A percentile compares a stretch with the other conserved stretches of the same genome.
phyloP scores from a whole-genome alignment of 2,888 invertebrate species.

The Nephrotoma guestfalica region DNA sequence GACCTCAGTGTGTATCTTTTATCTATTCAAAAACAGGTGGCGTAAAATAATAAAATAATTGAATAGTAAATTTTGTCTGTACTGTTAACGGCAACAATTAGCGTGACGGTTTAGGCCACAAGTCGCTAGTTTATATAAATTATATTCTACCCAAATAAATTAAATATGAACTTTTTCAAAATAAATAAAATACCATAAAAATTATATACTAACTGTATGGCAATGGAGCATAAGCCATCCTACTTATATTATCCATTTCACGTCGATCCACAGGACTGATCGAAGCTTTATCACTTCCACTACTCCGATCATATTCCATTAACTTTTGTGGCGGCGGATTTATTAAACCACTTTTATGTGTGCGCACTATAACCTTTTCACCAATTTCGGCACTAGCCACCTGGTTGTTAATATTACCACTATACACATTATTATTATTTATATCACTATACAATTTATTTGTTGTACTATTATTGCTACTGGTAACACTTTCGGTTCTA shows the following conservation, averaged over 20 bases:
- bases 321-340: background rate
- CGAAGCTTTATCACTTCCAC: background rate
- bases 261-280: background rate
- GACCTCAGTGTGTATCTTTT: too few species aligned
- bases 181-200: too few species aligned
- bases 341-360: background rate
- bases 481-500: background rate
- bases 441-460: background rate
- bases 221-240: slow-evolving; percentile 47
- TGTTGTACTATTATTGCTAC: background rate
- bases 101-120: too few species aligned
- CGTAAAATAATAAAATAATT: too few species aligned
- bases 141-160: too few species aligned
- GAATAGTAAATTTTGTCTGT: too few species aligned
- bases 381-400: background rate
- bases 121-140: too few species aligned
- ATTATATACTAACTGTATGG: slow-evolving; percentile 56
- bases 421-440: background rate
- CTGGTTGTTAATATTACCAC: background rate
- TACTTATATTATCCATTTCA: background rate
- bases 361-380: background rate
- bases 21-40: too few species aligned
- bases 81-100: too few species aligned
- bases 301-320: background rate
- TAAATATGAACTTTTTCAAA: too few species aligned